Evolutionary conservation across 1,140 invertebrate species (phyloP).

Genomic region (Planococcus citri): DNA sequence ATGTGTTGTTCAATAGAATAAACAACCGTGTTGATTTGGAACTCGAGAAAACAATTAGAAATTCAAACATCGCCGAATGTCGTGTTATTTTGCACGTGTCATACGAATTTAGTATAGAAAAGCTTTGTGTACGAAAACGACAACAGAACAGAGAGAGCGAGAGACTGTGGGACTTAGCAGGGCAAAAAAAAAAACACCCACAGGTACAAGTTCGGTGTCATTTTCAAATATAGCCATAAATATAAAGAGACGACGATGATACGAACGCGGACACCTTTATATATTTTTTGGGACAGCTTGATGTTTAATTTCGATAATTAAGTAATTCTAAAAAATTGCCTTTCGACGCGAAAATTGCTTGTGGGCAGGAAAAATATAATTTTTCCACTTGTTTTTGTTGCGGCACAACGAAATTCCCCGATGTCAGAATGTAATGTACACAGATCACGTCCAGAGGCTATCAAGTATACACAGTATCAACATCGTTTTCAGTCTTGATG

Average conservation of each 20-base stretch:
- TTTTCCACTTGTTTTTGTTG: not conserved
- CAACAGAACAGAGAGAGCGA: no score
- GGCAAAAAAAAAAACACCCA: no score
- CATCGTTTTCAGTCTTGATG: constrained; percentile 16
- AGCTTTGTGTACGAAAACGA: no score
- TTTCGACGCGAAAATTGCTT: not conserved
- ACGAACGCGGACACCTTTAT: not conserved
- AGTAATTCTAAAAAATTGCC: constrained; percentile 4
- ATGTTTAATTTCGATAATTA: not conserved
- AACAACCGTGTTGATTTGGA: not conserved
- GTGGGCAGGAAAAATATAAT: not conserved
- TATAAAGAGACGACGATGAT: no score
- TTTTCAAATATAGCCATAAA: not conserved
- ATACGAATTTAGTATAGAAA: not conserved
- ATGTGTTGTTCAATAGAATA: not conserved
- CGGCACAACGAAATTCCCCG: constrained; percentile 7
- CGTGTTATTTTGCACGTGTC: not conserved
- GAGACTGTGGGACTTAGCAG: no score
- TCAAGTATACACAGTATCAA: constrained; percentile 19
- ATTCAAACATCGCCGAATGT: not conserved
- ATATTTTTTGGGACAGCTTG: not conserved
- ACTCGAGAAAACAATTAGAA: constrained; percentile 7
- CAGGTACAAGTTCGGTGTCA: no score
- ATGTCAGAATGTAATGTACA: constrained; percentile 14
- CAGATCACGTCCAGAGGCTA: constrained; percentile 17